phyloP scores from a whole-genome alignment of 2,888 invertebrate species.

The Amitus sp. region DNA sequence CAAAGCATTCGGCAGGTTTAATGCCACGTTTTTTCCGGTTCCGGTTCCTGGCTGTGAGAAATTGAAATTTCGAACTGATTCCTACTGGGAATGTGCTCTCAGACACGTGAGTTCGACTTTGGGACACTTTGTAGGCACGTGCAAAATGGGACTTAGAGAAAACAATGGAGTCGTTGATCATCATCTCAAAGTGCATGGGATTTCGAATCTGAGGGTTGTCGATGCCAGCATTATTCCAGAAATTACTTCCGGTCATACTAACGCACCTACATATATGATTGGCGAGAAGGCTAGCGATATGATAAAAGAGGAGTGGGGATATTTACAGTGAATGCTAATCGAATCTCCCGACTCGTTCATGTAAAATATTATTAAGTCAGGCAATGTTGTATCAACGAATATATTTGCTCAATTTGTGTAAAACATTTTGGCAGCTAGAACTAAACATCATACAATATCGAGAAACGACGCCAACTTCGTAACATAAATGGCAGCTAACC shows the following conservation, averaged over 20 bases:
- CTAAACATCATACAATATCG: too few species aligned
- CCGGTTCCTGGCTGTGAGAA: slow-evolving; percentile 77
- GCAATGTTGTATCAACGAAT: too few species aligned
- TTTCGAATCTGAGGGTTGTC: slow-evolving; percentile 69
- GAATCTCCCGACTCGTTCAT: background rate
- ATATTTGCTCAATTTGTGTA: too few species aligned
- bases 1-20: slow-evolving; percentile 68
- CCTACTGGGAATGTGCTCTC: slow-evolving; percentile 81
- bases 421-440: too few species aligned
- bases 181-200: slow-evolving; percentile 67
- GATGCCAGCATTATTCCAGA: slow-evolving; percentile 75
- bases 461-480: too few species aligned
- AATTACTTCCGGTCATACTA: slow-evolving; percentile 72
- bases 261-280: slow-evolving; percentile 90
- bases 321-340: too few species aligned
- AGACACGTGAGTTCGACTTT: slow-evolving; percentile 77
- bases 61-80: slow-evolving; percentile 71
- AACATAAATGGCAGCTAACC: too few species aligned
- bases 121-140: slow-evolving; percentile 69
- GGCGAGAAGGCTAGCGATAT: slow-evolving; percentile 90
- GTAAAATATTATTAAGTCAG: too few species aligned
- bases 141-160: slow-evolving; percentile 67
- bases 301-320: slow-evolving; percentile 85
- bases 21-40: slow-evolving; percentile 68
- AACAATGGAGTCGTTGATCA: slow-evolving; percentile 67